Conservation (phyloP, 2,797 vertebrate species). For the Meriones psammophilus region DNA sequence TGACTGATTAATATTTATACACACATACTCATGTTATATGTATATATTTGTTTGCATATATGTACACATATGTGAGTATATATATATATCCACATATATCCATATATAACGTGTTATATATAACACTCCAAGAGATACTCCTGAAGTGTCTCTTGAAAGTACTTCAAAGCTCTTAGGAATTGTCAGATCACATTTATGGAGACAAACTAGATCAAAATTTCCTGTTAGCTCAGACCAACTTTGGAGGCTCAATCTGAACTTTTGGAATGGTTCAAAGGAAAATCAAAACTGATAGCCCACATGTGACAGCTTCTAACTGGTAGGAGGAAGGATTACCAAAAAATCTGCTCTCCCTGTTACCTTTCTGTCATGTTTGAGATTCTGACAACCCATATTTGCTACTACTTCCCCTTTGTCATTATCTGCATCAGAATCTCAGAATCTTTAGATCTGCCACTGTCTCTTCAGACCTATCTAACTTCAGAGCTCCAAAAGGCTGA, state of each 20-base stretch:
- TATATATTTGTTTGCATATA: too few relatives aligned
- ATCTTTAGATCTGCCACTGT: neutral
- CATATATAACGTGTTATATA: neutral
- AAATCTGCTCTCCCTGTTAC: neutral
- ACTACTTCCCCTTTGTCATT: neutral
- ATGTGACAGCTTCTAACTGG: neutral
- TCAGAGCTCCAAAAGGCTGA: rapidly evolving
- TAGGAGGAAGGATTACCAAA: neutral
- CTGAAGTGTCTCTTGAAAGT: neutral
- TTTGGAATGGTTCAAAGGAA: neutral
- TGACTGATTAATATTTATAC: too few relatives aligned
- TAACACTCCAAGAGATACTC: neutral
- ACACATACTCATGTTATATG: too few relatives aligned
- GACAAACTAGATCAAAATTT: slow-evolving; percentile 1
- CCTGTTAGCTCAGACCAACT: neutral
- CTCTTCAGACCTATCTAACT: neutral
- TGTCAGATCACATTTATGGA: neutral
- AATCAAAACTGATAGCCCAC: neutral
- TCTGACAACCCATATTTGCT: neutral
- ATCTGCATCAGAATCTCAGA: neutral
- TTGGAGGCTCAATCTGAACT: neutral
- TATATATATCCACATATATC: too few relatives aligned
- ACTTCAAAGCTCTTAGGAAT: rapidly evolving
- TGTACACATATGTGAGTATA: too few relatives aligned
- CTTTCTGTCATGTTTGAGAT: neutral